phyloP scores from a whole-genome alignment of 2,113 vertebrate genomes.

The Genyomyrus donnyi region DNA sequence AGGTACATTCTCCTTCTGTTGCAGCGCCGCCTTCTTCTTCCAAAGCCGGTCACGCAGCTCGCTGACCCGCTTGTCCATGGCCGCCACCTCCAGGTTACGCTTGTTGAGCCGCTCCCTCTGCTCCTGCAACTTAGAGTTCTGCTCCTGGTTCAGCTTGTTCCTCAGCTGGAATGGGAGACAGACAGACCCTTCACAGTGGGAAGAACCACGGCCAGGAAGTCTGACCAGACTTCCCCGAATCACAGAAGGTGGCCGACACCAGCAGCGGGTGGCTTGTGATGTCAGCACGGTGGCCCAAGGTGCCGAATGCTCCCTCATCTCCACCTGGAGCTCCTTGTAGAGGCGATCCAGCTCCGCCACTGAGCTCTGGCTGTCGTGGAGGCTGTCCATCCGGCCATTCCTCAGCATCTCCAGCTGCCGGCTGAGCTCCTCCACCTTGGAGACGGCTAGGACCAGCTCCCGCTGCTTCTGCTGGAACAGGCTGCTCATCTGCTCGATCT shows the following conservation, averaged over 20 bases:
- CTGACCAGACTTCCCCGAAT: background rate
- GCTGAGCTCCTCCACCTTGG: slow-evolving; percentile 89
- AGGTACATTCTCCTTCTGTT: slow-evolving; percentile 88
- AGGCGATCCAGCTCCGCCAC: slow-evolving; percentile 88
- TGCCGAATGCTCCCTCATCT: background rate
- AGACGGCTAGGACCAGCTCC: slow-evolving; percentile 81
- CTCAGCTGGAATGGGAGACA: slow-evolving; percentile 48
- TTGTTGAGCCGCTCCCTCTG: slow-evolving; percentile 93
- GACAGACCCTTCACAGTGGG: background rate
- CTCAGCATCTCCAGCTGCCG: slow-evolving; percentile 91
- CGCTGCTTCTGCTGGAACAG: slow-evolving; percentile 95
- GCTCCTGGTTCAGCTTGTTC: slow-evolving; percentile 94
- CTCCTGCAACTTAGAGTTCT: slow-evolving; percentile 87
- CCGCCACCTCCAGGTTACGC: slow-evolving; percentile 85
- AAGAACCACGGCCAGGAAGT: background rate
- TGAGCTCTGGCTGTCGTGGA: slow-evolving; percentile 78
- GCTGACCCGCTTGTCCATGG: slow-evolving; percentile 89
- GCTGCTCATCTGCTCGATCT: slow-evolving; percentile 98
- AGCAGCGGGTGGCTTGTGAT: background rate
- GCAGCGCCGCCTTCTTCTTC: slow-evolving; percentile 95
- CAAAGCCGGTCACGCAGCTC: slow-evolving; percentile 93
- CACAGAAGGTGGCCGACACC: background rate
- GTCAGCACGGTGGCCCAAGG: background rate
- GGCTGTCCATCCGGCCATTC: slow-evolving; percentile 79
- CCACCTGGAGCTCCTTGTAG: slow-evolving; percentile 95